Evolutionary conservation across 1,140 invertebrate species (phyloP).

Genomic region (Campoletis sonorensis): DNA sequence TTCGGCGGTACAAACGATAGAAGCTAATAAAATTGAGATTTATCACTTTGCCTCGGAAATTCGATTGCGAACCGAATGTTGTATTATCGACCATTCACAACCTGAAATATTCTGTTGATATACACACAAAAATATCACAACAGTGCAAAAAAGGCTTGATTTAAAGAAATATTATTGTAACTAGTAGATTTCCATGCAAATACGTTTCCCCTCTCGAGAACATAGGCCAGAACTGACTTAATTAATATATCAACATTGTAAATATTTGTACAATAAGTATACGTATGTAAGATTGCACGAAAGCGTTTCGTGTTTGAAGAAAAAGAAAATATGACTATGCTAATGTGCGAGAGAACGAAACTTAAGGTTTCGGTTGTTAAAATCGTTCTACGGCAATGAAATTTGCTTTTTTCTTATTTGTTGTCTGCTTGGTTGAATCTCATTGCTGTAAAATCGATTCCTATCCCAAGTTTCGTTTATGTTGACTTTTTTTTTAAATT

Average conservation of each 20-base stretch:
- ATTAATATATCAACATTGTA: conserved; percentile 50
- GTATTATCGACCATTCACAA: too few relatives aligned
- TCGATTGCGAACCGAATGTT: too few relatives aligned
- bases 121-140: not conserved
- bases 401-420: conserved; percentile 1
- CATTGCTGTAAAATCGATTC: too few relatives aligned
- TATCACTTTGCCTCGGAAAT: too few relatives aligned
- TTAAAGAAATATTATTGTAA: not conserved
- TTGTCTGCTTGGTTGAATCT: not conserved
- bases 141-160: not conserved
- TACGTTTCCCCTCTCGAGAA: not conserved
- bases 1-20: too few relatives aligned
- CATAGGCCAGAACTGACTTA: conserved; percentile 52
- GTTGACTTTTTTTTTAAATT: conserved; percentile 1
- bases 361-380: not conserved
- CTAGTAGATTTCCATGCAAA: not conserved
- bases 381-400: not conserved
- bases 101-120: too few relatives aligned
- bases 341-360: not conserved
- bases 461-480: too few relatives aligned
- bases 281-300: conserved; percentile 29
- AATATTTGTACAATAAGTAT: conserved; percentile 47
- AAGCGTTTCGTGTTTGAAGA: conserved; percentile 25
- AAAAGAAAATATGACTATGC: not conserved
- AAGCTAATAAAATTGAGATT: too few relatives aligned